Base-by-base conservation (phyloP, 2,113 vertebrate species). In the Ciconia stormi region DNA sequence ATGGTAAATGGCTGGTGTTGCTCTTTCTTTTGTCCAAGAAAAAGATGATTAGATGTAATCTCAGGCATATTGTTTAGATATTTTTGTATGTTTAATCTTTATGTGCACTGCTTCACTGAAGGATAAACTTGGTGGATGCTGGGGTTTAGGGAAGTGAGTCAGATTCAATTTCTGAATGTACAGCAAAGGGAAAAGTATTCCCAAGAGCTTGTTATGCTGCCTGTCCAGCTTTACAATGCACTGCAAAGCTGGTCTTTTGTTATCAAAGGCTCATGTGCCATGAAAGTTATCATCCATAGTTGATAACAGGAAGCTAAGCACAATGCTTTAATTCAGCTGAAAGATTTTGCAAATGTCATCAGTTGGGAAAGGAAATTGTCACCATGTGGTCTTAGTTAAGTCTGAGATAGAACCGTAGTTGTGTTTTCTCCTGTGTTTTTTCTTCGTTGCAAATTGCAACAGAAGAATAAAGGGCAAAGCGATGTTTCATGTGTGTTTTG, bases 261-360 rank as follows among this genome's bases (percentile, higher is more conserved):
- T 96, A 90, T 55, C 79, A 55, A 78, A 82, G 81, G 74, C 95
- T 97, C 93, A 47, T 95, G 91, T 91, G 93, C 93, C 87, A 58
- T 89, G 95, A 9, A 93, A 97, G 96, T 96, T 97, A 95, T 95
- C 96, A 91, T 90, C 93, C 84, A 2, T 53, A 66, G 70, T 62
- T 95, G 95, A 86, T 97, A 97, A 95, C 95, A 96, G 97, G 97
- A 97, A 97, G 96, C 97, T 82, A 71, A 97, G 91, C 84, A 97
- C 95, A 95, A 95, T 96, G 95, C 91, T 94, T 96, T 94, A 95
- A 97, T 97, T 95, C 94, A 93, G 93, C 89, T 95, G 87, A 67
- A 85, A 91, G 95, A 95, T 97, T 97, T 94, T 95, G 96, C 95
- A 96, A 88, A 96, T 95, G 95, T 97, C 97, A 97, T 97, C 97